These are phyloP conservation scores for Dipodomys ordii DNA, from an alignment of 2,113 vertebrate genomes.

Conservation along the genomic window DNA sequence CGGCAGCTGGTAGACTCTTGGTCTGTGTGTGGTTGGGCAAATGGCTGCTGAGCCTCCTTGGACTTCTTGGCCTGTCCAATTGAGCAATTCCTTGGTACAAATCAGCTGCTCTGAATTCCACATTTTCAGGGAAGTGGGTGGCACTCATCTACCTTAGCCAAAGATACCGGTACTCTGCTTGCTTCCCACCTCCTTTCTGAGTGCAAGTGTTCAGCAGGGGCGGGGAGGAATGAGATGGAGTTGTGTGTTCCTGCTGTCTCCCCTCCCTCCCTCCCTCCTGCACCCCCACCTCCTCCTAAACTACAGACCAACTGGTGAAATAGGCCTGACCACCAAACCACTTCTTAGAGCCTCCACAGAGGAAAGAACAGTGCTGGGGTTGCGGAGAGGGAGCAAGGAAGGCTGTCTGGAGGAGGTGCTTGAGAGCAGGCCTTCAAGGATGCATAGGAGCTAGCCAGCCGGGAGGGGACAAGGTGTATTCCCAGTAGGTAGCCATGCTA, in stretches of 20 bases:
- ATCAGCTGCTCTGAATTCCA: too few relatives aligned
- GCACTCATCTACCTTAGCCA: background rate
- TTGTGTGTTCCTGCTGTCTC: background rate
- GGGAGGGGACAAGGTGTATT: background rate
- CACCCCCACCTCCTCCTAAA: background rate
- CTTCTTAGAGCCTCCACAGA: background rate
- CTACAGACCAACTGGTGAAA: background rate
- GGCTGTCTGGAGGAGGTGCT: slow-evolving; percentile 40
- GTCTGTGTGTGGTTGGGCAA: background rate
- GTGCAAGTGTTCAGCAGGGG: background rate
- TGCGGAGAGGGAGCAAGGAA: background rate
- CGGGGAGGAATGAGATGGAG: background rate
- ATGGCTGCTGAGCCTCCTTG: background rate
- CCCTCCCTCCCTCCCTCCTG: background rate
- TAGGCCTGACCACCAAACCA: background rate
- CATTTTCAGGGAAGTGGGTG: too few relatives aligned
- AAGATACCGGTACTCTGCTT: background rate
- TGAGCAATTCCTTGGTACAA: background rate
- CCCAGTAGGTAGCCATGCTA: background rate
- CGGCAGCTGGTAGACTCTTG: background rate
- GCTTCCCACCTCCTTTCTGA: background rate
- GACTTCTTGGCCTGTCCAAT: background rate
- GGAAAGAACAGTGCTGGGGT: background rate
- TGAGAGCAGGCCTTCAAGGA: background rate
- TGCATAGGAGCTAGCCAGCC: slow-evolving; percentile 41